Evolutionary conservation across 2,113 vertebrate species (phyloP), one percentile per base, ranked within the genome.

Genomic region (Odontesthes bonariensis): DNA sequence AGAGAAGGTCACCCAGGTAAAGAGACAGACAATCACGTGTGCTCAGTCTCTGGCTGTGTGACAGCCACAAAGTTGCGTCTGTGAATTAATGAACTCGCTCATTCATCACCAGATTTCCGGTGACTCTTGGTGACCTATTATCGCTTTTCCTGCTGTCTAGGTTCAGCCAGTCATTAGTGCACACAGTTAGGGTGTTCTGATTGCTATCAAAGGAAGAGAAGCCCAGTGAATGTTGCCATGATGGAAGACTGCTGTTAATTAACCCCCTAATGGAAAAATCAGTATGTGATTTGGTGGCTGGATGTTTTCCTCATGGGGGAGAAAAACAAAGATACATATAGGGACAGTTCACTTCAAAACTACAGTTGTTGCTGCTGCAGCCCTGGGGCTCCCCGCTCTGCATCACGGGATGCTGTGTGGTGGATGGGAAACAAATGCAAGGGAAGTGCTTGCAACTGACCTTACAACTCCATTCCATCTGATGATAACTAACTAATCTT

Each of bases 1-100:
- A 75, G 90, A 93, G 81, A 93, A 90, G 75, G 91, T 94, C 82
- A 93, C 92, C 0, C 91, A 92, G 92, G 92, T 94, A 92, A 1
- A 75, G 40, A 44, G 64, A 27, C 8, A 6, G 5, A 47, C 46
- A 73, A 61, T 74, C 17, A 49, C 46, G 20, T 16, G 57, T 49
- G 10, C 20, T 59, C 61, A 22, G 47, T 54, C 6, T 62, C 75
- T 64, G 42, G 38, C 60, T 44, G 35, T 54, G 17, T 49, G 46
- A n/a, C 46, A 5, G 46, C 16, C 46, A 49, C 46, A n/a, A 19
- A 49, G 17, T 49, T 55, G 13, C 19, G 8, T 2, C 7, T 47
- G 42, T 40, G 16, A 85, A 5, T 62, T 10, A 67, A 57, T 22
- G 0, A 73, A 56, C 23, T 60, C 38, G 2, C 11, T 56, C 6